These are phyloP conservation scores for Caenorhabditis sp. DNA, from an alignment of 2,888 invertebrate genomes.

Conservation along the genomic window DNA sequence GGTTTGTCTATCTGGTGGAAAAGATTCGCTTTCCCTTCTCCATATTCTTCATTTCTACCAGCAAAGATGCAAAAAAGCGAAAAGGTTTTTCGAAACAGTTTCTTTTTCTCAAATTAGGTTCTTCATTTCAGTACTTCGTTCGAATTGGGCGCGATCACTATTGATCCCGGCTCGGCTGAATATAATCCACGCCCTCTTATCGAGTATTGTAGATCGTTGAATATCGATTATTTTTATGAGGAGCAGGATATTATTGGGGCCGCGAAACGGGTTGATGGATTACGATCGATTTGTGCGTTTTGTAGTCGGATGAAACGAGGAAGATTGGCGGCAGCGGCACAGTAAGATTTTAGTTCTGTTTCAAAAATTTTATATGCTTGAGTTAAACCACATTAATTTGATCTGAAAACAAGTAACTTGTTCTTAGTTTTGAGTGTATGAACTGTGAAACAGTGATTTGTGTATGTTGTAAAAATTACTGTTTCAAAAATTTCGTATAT, in stretches of 20 bases:
- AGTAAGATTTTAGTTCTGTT: no score
- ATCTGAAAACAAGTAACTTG: no score
- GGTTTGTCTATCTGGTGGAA: conserved; percentile 85
- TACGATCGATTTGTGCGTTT: conserved; percentile 79
- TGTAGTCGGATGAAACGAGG: conserved; percentile 79
- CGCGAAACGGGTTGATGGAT: conserved; percentile 72
- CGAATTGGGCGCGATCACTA: conserved; percentile 79
- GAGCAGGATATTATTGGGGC: conserved; percentile 77
- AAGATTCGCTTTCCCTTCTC: conserved; percentile 83
- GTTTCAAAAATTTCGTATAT: no score
- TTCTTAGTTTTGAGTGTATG: no score
- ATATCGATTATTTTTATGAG: conserved; percentile 82
- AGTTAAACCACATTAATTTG: no score
- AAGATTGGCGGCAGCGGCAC: conserved; percentile 81
- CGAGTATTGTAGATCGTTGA: conserved; percentile 80
- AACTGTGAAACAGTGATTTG: no score
- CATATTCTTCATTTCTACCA: conserved; percentile 87
- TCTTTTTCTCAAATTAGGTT: no score
- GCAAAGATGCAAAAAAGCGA: conserved; percentile 75
- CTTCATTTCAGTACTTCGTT: conserved; percentile 80
- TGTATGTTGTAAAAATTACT: no score
- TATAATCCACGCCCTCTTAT: conserved; percentile 79
- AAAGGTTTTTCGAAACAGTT: conserved; percentile 17
- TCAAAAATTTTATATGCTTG: background rate
- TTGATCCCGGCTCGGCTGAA: conserved; percentile 78